Conservation (phyloP, 2,888 invertebrate species). For the Orthosia gothica region DNA sequence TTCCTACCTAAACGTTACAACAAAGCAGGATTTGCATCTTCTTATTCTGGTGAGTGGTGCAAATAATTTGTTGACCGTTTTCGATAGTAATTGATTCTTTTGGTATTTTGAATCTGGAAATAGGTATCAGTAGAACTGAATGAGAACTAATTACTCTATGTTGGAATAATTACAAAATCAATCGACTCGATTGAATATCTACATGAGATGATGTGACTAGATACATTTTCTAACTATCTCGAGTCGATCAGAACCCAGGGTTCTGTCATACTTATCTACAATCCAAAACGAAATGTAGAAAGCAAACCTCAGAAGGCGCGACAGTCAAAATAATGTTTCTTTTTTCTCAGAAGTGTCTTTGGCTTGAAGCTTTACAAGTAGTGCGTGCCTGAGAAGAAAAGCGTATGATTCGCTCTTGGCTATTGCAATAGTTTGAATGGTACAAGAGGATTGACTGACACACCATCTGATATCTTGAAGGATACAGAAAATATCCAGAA, state of each 20-base stretch:
- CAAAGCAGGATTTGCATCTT: conserved; percentile 55
- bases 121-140: conserved; percentile 28
- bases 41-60: conserved; percentile 5
- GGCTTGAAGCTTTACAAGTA: conserved; percentile 21
- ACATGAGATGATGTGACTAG: conserved; percentile 7
- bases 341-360: conserved; percentile 36
- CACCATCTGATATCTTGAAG: conserved; percentile 49
- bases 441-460: conserved; percentile 58
- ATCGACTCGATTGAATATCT: neutral
- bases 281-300: conserved; percentile 21
- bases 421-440: conserved; percentile 8
- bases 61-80: conserved; percentile 13
- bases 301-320: conserved; percentile 71
- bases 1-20: conserved; percentile 51
- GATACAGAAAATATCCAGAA: neutral
- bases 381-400: conserved; percentile 44
- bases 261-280: conserved; percentile 20
- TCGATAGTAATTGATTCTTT: conserved; percentile 27
- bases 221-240: conserved; percentile 16
- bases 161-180: neutral
- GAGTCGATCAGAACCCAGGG: conserved; percentile 5
- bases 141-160: conserved; percentile 9
- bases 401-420: conserved; percentile 38
- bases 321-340: conserved; percentile 49
- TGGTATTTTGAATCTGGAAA: conserved; percentile 55